These are phyloP conservation scores for Brevimyrus niger DNA, from an alignment of 2,113 vertebrate species.

Conservation along the genomic window DNA sequence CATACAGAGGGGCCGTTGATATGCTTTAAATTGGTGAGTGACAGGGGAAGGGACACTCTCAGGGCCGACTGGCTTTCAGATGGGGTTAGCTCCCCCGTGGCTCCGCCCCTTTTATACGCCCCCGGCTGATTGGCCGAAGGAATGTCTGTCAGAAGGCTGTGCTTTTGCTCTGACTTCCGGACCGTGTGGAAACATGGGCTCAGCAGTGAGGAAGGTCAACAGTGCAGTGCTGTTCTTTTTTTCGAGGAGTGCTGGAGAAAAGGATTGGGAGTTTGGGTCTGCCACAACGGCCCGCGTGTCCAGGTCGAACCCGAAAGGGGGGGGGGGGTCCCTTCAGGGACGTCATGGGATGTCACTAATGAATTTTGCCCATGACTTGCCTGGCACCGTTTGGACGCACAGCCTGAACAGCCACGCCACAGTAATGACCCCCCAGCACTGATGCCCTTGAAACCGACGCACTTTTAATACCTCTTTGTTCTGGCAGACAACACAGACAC, in stretches of 20 bases:
- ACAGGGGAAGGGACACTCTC: background rate
- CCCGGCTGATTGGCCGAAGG: background rate
- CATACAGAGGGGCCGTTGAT: background rate
- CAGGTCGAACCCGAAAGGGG: background rate
- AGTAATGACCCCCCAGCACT: background rate
- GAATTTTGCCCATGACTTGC: slow-evolving; percentile 31
- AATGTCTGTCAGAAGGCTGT: background rate
- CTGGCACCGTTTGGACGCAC: background rate
- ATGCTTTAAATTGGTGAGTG: background rate
- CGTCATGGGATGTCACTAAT: slow-evolving; percentile 21
- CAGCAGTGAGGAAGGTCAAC: background rate
- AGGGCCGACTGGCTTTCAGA: background rate
- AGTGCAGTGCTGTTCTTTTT: background rate
- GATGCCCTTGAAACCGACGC: background rate
- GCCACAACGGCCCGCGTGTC: background rate
- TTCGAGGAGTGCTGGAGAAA: background rate
- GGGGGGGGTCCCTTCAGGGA: background rate
- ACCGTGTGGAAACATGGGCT: background rate
- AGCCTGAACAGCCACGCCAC: background rate
- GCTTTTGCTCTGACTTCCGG: background rate
- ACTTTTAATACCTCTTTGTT: background rate
- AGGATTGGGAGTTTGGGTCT: background rate
- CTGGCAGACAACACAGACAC: background rate
- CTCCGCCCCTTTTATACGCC: too few species aligned
- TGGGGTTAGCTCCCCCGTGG: background rate